Conservation (phyloP, 2,113 vertebrate genomes). For the Pavo muticus region DNA sequence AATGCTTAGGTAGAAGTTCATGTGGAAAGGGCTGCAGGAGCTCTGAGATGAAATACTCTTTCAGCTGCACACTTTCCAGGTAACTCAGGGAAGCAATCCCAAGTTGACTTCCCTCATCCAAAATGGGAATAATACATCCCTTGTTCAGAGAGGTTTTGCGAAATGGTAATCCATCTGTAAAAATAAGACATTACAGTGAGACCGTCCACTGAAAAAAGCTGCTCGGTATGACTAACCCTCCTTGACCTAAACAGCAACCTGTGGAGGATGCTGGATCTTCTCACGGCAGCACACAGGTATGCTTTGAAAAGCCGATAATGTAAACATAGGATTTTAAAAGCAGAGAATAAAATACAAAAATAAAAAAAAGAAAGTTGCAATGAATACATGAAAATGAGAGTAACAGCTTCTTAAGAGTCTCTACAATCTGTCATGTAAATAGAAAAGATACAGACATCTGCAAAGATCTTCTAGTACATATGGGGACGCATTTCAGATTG, state of each 20-base stretch:
- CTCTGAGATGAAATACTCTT: neutral
- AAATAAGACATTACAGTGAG: neutral
- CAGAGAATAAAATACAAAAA: neutral
- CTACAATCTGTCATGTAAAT: conserved; percentile 66
- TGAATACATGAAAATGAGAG: conserved; percentile 13
- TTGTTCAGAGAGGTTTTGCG: neutral
- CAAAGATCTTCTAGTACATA: conserved; percentile 46
- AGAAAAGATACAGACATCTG: conserved; percentile 64
- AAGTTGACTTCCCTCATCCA: neutral
- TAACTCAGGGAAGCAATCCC: neutral
- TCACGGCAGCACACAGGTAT: neutral
- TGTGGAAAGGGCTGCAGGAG: neutral
- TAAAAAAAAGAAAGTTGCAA: neutral
- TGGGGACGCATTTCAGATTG: conserved; percentile 45
- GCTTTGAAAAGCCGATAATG: neutral
- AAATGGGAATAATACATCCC: neutral
- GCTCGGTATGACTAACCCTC: neutral
- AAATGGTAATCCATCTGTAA: neutral
- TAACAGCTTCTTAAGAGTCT: conserved; percentile 47
- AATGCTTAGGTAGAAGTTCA: neutral
- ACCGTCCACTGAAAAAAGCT: neutral
- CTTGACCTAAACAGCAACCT: neutral
- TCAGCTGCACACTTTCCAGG: neutral
- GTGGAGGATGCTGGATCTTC: fast-evolving
- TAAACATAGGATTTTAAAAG: neutral